Evolutionary conservation across 1,140 invertebrate genomes (phyloP).

Genomic region (Aphis gossypii): DNA sequence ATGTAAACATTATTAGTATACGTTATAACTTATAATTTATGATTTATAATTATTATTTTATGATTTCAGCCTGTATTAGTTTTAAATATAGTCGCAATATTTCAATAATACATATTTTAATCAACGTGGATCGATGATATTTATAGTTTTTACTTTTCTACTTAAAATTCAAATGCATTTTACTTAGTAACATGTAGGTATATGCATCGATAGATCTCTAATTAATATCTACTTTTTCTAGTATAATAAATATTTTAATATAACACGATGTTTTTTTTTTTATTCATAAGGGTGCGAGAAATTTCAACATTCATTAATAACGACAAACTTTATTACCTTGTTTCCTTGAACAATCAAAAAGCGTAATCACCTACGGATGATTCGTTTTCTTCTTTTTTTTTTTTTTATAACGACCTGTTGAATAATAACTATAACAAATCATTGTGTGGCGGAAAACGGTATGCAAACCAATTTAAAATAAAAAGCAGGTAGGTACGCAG

Average conservation of each 20-base stretch:
- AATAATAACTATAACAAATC: slow-evolving; percentile 16
- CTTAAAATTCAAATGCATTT: background rate
- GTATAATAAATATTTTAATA: background rate
- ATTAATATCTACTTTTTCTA: background rate
- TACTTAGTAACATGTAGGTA: background rate
- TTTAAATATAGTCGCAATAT: background rate
- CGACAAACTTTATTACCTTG: background rate
- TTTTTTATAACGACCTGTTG: background rate
- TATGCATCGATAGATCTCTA: background rate
- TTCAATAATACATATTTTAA: background rate
- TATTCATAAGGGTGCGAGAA: background rate
- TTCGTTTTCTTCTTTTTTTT: background rate
- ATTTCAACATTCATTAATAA: background rate
- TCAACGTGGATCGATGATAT: background rate
- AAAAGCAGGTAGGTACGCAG: background rate
- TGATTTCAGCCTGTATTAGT: background rate
- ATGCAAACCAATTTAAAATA: background rate
- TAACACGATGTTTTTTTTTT: background rate
- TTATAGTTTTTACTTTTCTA: background rate
- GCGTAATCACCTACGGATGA: background rate
- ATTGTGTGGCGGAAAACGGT: background rate
- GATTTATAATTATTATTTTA: too few relatives aligned
- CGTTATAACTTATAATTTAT: too few relatives aligned
- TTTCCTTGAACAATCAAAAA: background rate
- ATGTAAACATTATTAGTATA: too few relatives aligned